Evolutionary conservation across 2,888 invertebrate species (phyloP).

Genomic region (Drosophila siamana): DNA sequence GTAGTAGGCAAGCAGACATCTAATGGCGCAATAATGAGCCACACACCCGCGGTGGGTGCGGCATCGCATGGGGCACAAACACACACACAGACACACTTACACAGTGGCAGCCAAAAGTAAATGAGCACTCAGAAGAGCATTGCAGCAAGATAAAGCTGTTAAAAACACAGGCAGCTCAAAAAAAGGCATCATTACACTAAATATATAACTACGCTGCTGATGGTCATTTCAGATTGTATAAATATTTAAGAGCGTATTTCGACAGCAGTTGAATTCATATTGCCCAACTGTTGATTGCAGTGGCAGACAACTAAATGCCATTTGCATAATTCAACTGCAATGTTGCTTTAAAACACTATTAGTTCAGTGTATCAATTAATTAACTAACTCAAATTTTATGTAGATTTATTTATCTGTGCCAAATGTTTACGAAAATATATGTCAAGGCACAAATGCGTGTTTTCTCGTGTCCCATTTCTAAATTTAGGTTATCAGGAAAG

Average conservation of each 20-base stretch:
- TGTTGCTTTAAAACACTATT: neutral
- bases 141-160: conserved; percentile 27
- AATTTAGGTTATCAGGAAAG: neutral
- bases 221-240: neutral
- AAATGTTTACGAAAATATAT: neutral
- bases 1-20: conserved; percentile 59
- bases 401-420: neutral
- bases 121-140: conserved; percentile 16
- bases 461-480: neutral
- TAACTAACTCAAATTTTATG: neutral
- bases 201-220: conserved; percentile 2
- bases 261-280: neutral
- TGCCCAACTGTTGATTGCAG: conserved; percentile 5
- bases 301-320: neutral
- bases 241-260: neutral
- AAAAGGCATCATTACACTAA: conserved; percentile 18
- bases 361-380: neutral
- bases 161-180: conserved; percentile 2
- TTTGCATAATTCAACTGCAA: neutral
- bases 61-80: conserved; percentile 27
- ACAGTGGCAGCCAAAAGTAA: conserved; percentile 42
- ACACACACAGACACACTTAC: too few relatives aligned
- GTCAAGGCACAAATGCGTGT: neutral
- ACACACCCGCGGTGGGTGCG: conserved; percentile 35
- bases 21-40: conserved; percentile 68